These are phyloP conservation scores for Mustela nigripes DNA, from an alignment of 2,113 vertebrate genomes.

Conservation along the genomic window DNA sequence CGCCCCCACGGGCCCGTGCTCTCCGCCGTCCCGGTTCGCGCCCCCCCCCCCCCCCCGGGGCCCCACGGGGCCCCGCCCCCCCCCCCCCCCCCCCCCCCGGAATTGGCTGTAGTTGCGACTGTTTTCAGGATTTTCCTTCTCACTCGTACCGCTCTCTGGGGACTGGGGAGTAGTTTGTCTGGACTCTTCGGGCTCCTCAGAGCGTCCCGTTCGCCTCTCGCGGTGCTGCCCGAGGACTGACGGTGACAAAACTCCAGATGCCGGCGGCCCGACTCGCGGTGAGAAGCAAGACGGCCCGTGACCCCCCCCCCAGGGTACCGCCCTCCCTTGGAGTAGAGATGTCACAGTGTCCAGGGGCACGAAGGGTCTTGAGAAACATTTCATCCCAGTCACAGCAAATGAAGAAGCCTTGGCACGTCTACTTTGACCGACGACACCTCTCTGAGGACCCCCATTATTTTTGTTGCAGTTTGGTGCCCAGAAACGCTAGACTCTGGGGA, in stretches of 20 bases:
- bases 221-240: not conserved
- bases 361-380: not conserved
- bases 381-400: not conserved
- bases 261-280: too few species aligned
- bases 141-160: too few species aligned
- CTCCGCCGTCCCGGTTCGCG: too few species aligned
- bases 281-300: not conserved
- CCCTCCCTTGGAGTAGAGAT: not conserved
- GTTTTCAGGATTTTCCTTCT: too few species aligned
- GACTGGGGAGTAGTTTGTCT: too few species aligned
- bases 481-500: not conserved
- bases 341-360: too few species aligned
- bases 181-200: too few species aligned
- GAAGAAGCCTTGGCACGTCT: not conserved
- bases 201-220: not conserved
- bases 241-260: not conserved
- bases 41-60: too few species aligned
- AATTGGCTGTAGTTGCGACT: too few species aligned
- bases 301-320: not conserved
- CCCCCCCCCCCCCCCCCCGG: too few species aligned
- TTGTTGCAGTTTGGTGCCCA: not conserved
- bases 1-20: too few species aligned
- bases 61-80: too few species aligned
- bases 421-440: not conserved
- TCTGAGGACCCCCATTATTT: not conserved